Evolutionary conservation across 1,140 invertebrate species (phyloP), one percentile per base, ranked within the genome.

Genomic region (Zaprionus gabonicus): DNA sequence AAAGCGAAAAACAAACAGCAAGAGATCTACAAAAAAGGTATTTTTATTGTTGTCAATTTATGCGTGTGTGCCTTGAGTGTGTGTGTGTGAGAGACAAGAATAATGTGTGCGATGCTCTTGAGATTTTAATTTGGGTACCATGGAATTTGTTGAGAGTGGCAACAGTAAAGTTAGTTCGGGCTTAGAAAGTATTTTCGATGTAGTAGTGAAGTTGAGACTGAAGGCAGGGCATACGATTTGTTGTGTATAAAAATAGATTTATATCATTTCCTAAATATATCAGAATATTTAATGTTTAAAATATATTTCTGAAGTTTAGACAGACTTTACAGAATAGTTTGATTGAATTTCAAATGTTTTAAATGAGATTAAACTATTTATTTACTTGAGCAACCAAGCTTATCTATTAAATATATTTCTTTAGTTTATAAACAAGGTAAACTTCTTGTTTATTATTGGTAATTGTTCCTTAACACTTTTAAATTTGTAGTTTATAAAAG

Each of bases 21-120:
- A 44, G n/a, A 44, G n/a, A 44, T 44, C 41, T 36, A 66, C 28
- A 76, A 62, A 62, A 69, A 67, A 71, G 73, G 72, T 77, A 67
- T 80, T 71, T 76, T 74, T 78, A 67, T 76, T 72, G 65, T 71
- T 72, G 53, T 78, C 34, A 76, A 65, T 57, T 67, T 67, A 46
- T 53, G 69, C 65, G 62, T 81, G 65, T 70, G 62, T 68, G 46
- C 15, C 15, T 44, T 51, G 25, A 28, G 23, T 63, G 38, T 68
- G 38, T 20, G 68, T n/a, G 53, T 44, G 59, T 0, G 38, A 1
- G 49, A 9, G 7, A 13, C 9, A 4, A 36, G 34, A 36, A 36
- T n/a, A 46, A 46, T 44, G 7, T 25, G 46, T 59, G 36, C 28
- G 44, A 17, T 56, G 65, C 12, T 63, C 46, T 53, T 44, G 36